Evolutionary conservation across 2,113 vertebrate genomes (phyloP).

Genomic region (Balaenoptera acutorostrata): DNA sequence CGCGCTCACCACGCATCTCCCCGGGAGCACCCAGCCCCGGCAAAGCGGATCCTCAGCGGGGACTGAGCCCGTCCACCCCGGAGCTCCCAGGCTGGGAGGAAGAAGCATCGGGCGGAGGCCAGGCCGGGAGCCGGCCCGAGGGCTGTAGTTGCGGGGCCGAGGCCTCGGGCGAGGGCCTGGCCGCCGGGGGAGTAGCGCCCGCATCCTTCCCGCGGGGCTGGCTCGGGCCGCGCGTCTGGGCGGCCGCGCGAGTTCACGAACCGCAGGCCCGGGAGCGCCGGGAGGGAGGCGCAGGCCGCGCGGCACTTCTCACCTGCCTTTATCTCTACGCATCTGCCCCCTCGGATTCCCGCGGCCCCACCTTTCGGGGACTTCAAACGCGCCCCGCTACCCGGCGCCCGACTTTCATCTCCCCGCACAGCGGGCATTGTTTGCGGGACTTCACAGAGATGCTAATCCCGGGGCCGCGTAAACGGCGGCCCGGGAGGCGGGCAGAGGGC

Average conservation of each 20-base stretch:
- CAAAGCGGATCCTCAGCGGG: neutral
- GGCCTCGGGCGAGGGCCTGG: neutral
- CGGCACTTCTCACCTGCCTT: neutral
- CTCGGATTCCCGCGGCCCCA: neutral
- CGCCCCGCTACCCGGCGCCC: neutral
- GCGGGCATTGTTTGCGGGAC: conserved; percentile 62
- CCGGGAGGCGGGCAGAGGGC: neutral
- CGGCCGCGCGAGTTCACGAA: rapidly evolving
- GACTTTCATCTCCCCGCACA: conserved; percentile 57
- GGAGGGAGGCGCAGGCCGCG: neutral
- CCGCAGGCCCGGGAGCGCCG: neutral
- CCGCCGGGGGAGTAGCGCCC: too few species aligned
- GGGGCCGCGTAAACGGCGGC: neutral
- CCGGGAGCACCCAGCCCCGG: neutral
- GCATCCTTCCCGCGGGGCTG: neutral
- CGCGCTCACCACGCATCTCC: neutral
- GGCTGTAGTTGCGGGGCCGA: too few species aligned
- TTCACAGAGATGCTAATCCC: conserved; percentile 74
- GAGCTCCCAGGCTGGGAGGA: too few species aligned
- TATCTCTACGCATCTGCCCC: neutral
- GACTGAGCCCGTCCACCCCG: neutral
- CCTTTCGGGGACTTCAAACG: conserved; percentile 63
- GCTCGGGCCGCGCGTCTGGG: too few species aligned
- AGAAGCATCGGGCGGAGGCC: neutral
- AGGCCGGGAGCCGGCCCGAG: too few species aligned